These are phyloP conservation scores for Catostomus latipinnis DNA, from an alignment of 2,797 vertebrate genomes.

Conservation along the genomic window DNA sequence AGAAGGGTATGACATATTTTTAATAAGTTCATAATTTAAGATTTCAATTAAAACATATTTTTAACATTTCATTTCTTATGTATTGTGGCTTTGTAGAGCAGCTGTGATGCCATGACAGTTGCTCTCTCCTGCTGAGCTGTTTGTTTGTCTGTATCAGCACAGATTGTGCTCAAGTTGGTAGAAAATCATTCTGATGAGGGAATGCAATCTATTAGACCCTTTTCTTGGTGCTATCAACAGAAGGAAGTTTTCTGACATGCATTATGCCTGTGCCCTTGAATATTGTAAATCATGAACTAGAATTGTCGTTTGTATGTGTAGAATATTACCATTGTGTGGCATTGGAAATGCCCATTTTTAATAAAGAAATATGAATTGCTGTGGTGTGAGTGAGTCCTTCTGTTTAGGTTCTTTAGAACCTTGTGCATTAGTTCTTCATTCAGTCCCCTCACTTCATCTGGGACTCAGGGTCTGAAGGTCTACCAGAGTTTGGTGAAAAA, in stretches of 20 bases:
- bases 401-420: background rate
- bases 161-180: background rate
- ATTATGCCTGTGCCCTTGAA: conserved; percentile 50
- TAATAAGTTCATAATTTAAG: background rate
- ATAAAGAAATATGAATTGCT: conserved; percentile 34
- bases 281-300: conserved; percentile 2
- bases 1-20: conserved; percentile 23
- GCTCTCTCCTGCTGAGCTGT: conserved; percentile 34
- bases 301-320: conserved; percentile 27
- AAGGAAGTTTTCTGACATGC: conserved; percentile 28
- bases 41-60: background rate
- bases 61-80: conserved; percentile 12
- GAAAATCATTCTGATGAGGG: conserved; percentile 47
- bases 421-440: conserved; percentile 11
- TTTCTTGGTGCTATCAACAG: conserved; percentile 51
- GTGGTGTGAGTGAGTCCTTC: conserved; percentile 8
- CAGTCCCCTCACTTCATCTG: conserved; percentile 34
- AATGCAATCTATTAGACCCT: conserved; percentile 33
- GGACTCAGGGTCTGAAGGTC: too few relatives aligned
- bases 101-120: conserved; percentile 37
- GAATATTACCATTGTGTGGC: conserved; percentile 36
- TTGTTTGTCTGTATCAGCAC: conserved; percentile 24
- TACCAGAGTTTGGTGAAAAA: background rate
- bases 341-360: conserved; percentile 52
- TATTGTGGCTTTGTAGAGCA: conserved; percentile 24